Conservation (phyloP, 2,797 vertebrate species). For the Columba guinea region DNA sequence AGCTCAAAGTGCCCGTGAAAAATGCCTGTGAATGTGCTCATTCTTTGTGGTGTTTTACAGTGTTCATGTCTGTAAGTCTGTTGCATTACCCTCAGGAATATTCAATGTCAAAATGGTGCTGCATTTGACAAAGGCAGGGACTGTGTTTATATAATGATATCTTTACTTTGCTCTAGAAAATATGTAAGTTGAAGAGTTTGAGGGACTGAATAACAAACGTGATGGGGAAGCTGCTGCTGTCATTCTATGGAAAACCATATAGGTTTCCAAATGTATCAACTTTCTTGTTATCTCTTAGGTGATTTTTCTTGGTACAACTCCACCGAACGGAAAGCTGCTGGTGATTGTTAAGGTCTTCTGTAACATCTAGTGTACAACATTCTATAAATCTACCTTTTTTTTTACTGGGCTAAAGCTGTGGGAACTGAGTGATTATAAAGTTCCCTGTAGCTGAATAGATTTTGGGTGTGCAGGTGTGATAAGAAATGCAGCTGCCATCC, state of each 20-base stretch:
- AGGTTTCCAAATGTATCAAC: neutral
- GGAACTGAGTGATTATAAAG: neutral
- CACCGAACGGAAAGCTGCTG: neutral
- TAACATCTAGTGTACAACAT: neutral
- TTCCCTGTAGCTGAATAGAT: neutral
- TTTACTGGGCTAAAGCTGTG: neutral
- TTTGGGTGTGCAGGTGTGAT: neutral
- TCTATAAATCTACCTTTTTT: neutral
- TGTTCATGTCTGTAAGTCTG: neutral
- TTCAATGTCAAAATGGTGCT: rapidly evolving
- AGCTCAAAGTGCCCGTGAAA: rapidly evolving
- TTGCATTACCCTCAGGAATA: neutral
- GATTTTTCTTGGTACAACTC: neutral
- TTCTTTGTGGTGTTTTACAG: neutral
- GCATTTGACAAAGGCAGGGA: neutral
- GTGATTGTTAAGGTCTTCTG: neutral
- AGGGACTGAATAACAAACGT: neutral
- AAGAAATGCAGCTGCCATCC: neutral
- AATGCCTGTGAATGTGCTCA: neutral
- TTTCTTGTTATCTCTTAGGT: neutral
- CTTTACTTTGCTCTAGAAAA: neutral
- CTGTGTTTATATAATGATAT: neutral
- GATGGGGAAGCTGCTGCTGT: neutral
- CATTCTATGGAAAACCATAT: neutral
- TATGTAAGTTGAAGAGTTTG: neutral